Percentiles rank a stretch among this genome's conserved stretches.
Evolutionary conservation across 2,888 invertebrate species (phyloP).

Genomic region (Perdita meconis): DNA sequence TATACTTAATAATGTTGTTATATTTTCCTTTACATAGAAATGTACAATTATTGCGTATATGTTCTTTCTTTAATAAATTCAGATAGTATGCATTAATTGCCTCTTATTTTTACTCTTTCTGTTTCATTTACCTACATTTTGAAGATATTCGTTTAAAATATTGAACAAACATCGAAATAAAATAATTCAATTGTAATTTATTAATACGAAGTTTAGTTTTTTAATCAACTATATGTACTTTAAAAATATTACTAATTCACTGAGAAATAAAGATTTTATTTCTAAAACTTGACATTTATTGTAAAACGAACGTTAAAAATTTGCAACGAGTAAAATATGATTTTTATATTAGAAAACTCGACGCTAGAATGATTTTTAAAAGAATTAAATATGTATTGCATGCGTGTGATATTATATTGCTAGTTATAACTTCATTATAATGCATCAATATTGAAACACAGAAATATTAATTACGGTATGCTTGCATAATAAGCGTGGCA

Average conservation of each 20-base stretch:
- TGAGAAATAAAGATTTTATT: not conserved
- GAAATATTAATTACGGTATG: constrained; percentile 62
- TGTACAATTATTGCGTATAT: constrained; percentile 49
- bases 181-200: constrained; percentile 13
- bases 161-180: constrained; percentile 25
- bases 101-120: constrained; percentile 18
- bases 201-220: no score
- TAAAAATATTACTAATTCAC: not conserved
- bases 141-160: constrained; percentile 8
- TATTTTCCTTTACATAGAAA: constrained; percentile 38
- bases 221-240: not conserved
- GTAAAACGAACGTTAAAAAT: no score
- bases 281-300: no score
- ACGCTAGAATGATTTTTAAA: not conserved
- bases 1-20: constrained; percentile 37
- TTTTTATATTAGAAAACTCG: no score
- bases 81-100: constrained; percentile 25
- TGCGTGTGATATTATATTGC: constrained; percentile 32
- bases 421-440: constrained; percentile 11
- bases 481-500: constrained; percentile 77
- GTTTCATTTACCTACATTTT: constrained; percentile 11
- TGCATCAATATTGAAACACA: not conserved
- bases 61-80: constrained; percentile 42
- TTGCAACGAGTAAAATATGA: no score
- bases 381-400: constrained; percentile 35